Conservation (phyloP, 2,888 invertebrate genomes). For the Parascotia fuliginaria region DNA sequence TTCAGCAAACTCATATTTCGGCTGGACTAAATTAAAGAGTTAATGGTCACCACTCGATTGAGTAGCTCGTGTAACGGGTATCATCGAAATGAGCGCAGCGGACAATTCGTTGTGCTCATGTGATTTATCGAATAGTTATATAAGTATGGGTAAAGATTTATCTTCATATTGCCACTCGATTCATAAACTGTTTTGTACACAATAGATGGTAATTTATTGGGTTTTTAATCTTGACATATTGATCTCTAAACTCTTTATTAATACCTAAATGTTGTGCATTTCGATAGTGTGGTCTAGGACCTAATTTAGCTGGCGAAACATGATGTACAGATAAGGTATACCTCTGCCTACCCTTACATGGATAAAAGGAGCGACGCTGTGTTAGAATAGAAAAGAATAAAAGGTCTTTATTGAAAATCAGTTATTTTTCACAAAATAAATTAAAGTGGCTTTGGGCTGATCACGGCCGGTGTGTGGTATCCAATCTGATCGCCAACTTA, state of each 20-base stretch:
- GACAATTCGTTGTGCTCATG: constrained; percentile 39
- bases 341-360: no score
- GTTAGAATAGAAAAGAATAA: no score
- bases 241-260: background rate
- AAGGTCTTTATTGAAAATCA: no score
- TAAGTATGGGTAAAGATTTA: constrained; percentile 45
- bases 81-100: constrained; percentile 45
- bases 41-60: constrained; percentile 18
- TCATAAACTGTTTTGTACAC: constrained; percentile 4
- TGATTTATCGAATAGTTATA: constrained; percentile 32
- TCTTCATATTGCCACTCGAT: constrained; percentile 21
- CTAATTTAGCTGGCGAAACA: background rate
- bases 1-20: no score
- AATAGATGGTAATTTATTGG: constrained; percentile 9
- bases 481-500: no score
- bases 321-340: no score
- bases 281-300: background rate
- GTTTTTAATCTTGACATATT: background rate
- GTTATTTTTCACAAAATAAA: no score
- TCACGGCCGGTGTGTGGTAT: no score
- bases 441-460: no score
- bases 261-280: background rate
- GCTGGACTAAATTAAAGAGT: no score
- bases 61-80: constrained; percentile 3
- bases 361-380: no score